A percentile compares a stretch with the other conserved stretches of the same genome.
phyloP scores from a whole-genome alignment of 2,888 invertebrate species.

The Microplitis deprimator region DNA sequence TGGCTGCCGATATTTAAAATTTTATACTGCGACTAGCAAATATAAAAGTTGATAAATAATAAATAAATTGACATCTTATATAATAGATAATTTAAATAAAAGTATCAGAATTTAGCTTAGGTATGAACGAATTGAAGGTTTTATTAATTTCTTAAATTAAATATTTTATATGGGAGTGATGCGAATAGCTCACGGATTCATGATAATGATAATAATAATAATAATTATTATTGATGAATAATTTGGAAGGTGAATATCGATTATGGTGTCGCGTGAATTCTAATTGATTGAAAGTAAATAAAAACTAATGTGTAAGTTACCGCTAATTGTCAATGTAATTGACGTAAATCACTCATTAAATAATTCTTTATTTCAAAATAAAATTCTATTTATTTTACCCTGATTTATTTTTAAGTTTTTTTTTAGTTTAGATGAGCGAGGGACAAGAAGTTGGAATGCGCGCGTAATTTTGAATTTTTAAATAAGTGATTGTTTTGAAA shows the following conservation, averaged over 20 bases:
- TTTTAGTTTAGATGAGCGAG: neutral
- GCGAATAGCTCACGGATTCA: neutral
- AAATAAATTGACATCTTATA: neutral
- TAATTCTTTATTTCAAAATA: conserved; percentile 36
- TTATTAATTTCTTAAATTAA: conserved; percentile 5
- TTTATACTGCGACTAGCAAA: neutral
- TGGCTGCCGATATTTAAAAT: conserved; percentile 22
- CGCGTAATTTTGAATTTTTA: no score
- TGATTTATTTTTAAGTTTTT: conserved; percentile 36
- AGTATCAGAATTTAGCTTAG: neutral
- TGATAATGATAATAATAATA: neutral
- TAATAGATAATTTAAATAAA: conserved; percentile 40
- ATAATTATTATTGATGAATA: neutral
- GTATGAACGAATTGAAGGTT: neutral
- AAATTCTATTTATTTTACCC: conserved; percentile 50
- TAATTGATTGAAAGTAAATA: conserved; percentile 60
- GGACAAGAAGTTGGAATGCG: no score
- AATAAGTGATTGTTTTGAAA: no score
- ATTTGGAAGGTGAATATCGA: neutral
- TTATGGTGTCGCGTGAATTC: conserved; percentile 47
- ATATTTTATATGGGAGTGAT: conserved; percentile 34
- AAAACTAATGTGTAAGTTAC: conserved; percentile 52
- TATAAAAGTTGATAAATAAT: neutral
- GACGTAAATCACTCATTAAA: conserved; percentile 51
- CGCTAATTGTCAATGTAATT: conserved; percentile 57